phyloP scores from a whole-genome alignment of 2,797 vertebrate genomes.

The Manis pentadactyla region DNA sequence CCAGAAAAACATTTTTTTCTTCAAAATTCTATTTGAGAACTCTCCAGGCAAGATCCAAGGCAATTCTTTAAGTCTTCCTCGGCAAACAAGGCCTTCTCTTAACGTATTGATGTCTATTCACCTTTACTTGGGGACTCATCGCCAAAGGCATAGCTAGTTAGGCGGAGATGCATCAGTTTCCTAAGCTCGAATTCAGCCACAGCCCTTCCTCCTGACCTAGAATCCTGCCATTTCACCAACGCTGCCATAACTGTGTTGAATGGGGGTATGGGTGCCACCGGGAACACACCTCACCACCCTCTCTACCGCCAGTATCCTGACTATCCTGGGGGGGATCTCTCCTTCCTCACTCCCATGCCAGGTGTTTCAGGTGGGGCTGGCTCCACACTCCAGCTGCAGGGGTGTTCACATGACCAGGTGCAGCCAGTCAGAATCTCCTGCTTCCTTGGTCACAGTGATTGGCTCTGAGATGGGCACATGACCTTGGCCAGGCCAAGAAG shows the following conservation, averaged over 20 bases:
- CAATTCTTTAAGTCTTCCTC: neutral
- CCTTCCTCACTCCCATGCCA: neutral
- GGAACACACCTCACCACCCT: fast-evolving
- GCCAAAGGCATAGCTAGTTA: fast-evolving
- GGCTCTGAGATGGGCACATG: neutral
- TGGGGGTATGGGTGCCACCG: fast-evolving
- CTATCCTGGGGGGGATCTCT: neutral
- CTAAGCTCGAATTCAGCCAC: neutral
- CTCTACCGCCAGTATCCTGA: fast-evolving
- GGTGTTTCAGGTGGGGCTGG: fast-evolving
- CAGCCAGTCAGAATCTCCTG: neutral
- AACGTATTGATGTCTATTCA: fast-evolving
- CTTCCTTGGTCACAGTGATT: neutral
- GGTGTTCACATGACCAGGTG: neutral
- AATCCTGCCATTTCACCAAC: neutral
- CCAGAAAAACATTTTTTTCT: neutral
- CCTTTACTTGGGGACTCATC: fast-evolving
- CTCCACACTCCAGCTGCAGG: fast-evolving
- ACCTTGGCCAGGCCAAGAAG: neutral
- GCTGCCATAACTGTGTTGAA: fast-evolving
- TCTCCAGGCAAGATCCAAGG: neutral
- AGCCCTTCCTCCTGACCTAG: neutral
- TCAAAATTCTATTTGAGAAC: neutral
- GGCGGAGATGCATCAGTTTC: too few relatives aligned
- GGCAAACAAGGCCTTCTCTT: neutral